Evolutionary conservation across 2,888 invertebrate species (phyloP).

Genomic region (Nemurella pictetii): DNA sequence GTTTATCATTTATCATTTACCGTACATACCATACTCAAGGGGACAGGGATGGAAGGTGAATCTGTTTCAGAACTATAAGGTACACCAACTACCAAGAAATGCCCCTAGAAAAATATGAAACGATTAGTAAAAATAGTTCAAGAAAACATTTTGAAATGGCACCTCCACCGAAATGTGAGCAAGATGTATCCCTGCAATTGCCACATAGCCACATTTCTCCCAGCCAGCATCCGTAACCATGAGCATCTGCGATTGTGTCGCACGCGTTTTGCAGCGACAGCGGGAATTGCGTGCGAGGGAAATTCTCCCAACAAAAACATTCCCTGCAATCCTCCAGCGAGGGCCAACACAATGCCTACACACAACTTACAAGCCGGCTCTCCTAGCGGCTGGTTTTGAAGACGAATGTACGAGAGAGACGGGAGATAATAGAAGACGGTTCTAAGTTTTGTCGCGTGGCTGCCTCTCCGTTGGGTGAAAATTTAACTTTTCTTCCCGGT

Average conservation of each 20-base stretch:
- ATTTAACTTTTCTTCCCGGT: conserved; percentile 16
- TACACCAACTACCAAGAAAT: too few relatives aligned
- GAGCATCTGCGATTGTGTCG: neutral
- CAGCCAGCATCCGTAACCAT: neutral
- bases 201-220: neutral
- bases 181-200: too few relatives aligned
- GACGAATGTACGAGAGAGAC: neutral
- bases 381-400: conserved; percentile 3
- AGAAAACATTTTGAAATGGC: too few relatives aligned
- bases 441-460: conserved; percentile 25
- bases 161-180: too few relatives aligned
- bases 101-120: too few relatives aligned
- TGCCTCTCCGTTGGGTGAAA: neutral
- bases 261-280: neutral
- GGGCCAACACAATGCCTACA: neutral
- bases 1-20: neutral
- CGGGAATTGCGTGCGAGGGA: too few relatives aligned
- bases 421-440: conserved; percentile 8
- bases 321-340: neutral
- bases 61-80: too few relatives aligned
- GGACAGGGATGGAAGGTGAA: too few relatives aligned
- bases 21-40: too few relatives aligned
- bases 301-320: neutral
- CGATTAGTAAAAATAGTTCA: too few relatives aligned
- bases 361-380: neutral